Base-by-base conservation (phyloP, 1,140 invertebrate genomes). In the Magallana gigas region DNA sequence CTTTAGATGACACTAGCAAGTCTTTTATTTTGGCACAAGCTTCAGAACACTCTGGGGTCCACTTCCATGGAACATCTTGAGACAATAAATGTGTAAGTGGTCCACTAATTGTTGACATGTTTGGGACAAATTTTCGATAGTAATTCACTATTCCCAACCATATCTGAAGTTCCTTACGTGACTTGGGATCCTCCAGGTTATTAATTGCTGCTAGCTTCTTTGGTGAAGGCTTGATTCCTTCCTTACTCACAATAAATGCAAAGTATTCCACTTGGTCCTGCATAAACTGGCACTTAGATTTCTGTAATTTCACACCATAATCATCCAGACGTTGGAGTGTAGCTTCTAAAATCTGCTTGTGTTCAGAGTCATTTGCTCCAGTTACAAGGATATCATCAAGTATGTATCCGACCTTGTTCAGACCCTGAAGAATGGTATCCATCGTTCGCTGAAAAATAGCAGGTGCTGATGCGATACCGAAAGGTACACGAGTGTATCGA, bases 401-500 rank as follows among this genome's bases (percentile, higher is more conserved):
- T n/a, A n/a, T n/a, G n/a, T n/a, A n/a, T n/a, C n/a, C n/a, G n/a
- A n/a, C n/a, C n/a, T n/a, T n/a, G n/a, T n/a, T n/a, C n/a, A 68
- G 68, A 68, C 87, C 90, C 58, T 83, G 48, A 11, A 95, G n/a
- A 8, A 90, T 86, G 85, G 92, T 83, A 68, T 95, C 94, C 36
- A 96, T 95, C n/a, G 94, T 91, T 83, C 92, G 64, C 88, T 96
- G 94, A 87, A 96, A 96, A 84, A 95, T 94, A 9, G 92, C 89
- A 12, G 95, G 95, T 1, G 95, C 95, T 9, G 93, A 93, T 84
- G 95, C 83, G 2, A 91, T 36, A 23, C 85, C 90, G 71, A 82
- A 90, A 9, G 85, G 29, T 12, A 89, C 8, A 1, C 85, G 84
- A n/a, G 88, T 90, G 23, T 85, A 90, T 16, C 85, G 60, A 76